phyloP scores from a whole-genome alignment of 2,797 vertebrate genomes.

The Orientallactaga sibirica region DNA sequence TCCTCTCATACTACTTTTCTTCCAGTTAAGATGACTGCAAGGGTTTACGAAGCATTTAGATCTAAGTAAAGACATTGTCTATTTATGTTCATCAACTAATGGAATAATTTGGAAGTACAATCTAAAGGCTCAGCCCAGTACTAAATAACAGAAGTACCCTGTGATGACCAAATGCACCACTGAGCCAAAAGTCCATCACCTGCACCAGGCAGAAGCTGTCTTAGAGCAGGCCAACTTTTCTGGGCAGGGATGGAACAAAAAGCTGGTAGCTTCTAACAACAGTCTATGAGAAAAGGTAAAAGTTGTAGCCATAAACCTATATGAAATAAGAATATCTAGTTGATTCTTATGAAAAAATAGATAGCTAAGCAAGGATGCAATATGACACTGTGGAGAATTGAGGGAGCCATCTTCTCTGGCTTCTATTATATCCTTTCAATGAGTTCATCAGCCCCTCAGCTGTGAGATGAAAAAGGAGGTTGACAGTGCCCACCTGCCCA shows the following conservation, averaged over 20 bases:
- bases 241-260: conserved; percentile 50
- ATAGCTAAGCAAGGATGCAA: not conserved
- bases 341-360: not conserved
- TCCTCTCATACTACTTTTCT: conserved; percentile 73
- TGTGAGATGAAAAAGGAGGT: not conserved
- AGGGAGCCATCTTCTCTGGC: not conserved
- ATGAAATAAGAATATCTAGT: conserved; percentile 26
- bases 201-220: conserved; percentile 58
- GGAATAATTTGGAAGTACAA: conserved; percentile 56
- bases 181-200: conserved; percentile 79
- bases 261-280: conserved; percentile 69
- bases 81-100: conserved; percentile 3
- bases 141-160: conserved; percentile 26
- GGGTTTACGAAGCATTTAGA: not conserved
- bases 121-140: conserved; percentile 63
- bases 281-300: conserved; percentile 24
- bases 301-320: conserved; percentile 46
- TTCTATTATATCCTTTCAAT: not conserved
- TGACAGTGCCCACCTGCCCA: not conserved
- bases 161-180: conserved; percentile 60
- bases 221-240: conserved; percentile 64
- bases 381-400: not conserved
- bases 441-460: not conserved
- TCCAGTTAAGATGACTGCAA: not conserved
- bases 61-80: conserved; percentile 9